Evolutionary conservation across 37 sponge, comb jelly and placozoan genomes (phyloP).

Genomic region (Trichoplax adhaerens): DNA sequence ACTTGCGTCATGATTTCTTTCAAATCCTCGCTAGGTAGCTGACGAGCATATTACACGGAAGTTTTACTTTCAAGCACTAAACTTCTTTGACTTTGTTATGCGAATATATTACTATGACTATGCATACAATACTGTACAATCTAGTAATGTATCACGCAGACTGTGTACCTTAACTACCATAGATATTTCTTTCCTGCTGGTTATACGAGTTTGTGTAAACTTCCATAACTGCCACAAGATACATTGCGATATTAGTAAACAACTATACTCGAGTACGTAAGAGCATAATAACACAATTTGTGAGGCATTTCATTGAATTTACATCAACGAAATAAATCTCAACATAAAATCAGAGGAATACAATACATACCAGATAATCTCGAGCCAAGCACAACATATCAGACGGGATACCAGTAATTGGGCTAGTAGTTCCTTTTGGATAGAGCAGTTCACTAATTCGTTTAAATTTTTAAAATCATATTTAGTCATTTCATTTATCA

Average conservation of each 20-base stretch:
- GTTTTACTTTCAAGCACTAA: too few species aligned
- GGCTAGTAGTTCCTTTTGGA: constrained; percentile 6
- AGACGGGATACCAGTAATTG: background rate
- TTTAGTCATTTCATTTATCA: too few species aligned
- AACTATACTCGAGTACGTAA: too few species aligned
- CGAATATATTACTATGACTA: too few species aligned
- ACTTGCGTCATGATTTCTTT: too few species aligned
- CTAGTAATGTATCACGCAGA: too few species aligned
- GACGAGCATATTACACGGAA: too few species aligned
- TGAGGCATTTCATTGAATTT: background rate
- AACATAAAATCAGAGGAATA: constrained; percentile 1
- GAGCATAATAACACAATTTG: background rate
- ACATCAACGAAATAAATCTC: background rate
- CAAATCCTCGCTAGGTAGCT: too few species aligned
- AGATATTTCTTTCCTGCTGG: constrained; percentile 30
- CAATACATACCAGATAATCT: constrained; percentile 37
- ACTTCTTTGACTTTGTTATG: too few species aligned
- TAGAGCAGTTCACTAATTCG: constrained; percentile 12
- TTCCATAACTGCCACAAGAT: constrained; percentile 18
- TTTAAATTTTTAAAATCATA: too few species aligned
- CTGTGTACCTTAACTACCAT: constrained; percentile 8
- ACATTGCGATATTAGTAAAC: background rate
- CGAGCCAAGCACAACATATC: constrained; percentile 19
- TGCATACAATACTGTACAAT: too few species aligned
- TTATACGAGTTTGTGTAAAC: constrained; percentile 13